Evolutionary conservation across 2,113 vertebrate genomes (phyloP), one percentile per base, ranked within the genome.

Genomic region (Coracopsis vasa): DNA sequence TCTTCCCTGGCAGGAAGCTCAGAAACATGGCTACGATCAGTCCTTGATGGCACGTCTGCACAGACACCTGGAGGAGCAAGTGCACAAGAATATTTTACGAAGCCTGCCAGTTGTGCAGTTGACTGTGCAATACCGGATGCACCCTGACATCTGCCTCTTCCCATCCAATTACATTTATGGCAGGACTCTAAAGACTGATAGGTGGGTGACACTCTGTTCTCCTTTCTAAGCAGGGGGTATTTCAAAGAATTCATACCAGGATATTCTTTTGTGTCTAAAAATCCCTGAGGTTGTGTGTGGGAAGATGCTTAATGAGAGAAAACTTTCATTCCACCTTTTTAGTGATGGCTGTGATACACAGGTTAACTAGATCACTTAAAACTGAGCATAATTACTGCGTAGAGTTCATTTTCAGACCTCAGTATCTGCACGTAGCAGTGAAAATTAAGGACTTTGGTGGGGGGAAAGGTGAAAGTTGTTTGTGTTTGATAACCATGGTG

Each of bases 91-190:
- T 4, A 0, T 77, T 10, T 74, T 92, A 1, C 53, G 50, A 16
- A 93, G 89, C 13, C 92, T 94, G 50, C 98, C 98, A 0, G 60
- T 98, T 6, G 14, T 98, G 61, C 98, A 98, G 95, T 98, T 99
- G 21, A 98, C 96, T 0, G 14, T 96, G 14, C 99, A 99, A 95
- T 99, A 99, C 94, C 95, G 99, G 61, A 99, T 99, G 99, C 99
- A 99, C 80, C 99, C 99, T 0, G 98, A 99, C 77, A 99, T 99
- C 92, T 99, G 98, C 66, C 95, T 98, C 91, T 99, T 99, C 87
- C 99, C 99, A 8, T 98, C 99, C 67, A 98, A 91, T 27, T 98
- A 99, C 5, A 80, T 99, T 50, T 99, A 99, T 71, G 96, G 96
- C 60, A 97, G 61, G 27, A 86, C 29, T 45, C 92, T 99, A 13